Percentiles rank a stretch among this genome's conserved stretches.
phyloP scores from a whole-genome alignment of 2,797 vertebrate genomes.

The Glyptemys insculpta region DNA sequence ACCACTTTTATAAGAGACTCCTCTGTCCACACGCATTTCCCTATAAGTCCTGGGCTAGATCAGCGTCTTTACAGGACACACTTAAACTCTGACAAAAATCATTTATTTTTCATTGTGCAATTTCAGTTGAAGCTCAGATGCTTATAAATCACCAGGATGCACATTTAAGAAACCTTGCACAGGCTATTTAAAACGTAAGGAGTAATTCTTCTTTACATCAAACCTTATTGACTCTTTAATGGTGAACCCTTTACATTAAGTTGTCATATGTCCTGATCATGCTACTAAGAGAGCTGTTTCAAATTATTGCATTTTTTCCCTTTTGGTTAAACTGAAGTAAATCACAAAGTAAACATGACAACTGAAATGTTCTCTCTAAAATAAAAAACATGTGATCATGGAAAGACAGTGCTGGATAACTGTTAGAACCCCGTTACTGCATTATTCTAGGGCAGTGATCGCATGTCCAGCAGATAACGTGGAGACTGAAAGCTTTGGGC shows the following conservation, averaged over 20 bases:
- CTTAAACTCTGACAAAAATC: not conserved
- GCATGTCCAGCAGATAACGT: not conserved
- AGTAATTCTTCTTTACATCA: slow-evolving; percentile 4
- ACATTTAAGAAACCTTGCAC: slow-evolving; percentile 41
- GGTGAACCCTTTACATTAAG: slow-evolving; percentile 12
- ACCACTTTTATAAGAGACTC: not conserved
- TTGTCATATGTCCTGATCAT: slow-evolving; percentile 54
- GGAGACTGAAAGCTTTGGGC: not conserved
- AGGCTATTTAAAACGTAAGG: slow-evolving; percentile 25
- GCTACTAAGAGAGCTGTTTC: slow-evolving; percentile 68
- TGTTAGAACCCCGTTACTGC: slow-evolving; percentile 30
- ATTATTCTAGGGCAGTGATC: not conserved
- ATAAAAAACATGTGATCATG: slow-evolving; percentile 60
- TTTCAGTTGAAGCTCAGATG: slow-evolving; percentile 18
- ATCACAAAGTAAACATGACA: slow-evolving; percentile 71
- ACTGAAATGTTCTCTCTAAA: slow-evolving; percentile 55
- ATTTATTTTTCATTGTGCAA: not conserved
- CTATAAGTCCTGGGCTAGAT: fast-evolving
- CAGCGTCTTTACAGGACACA: fast-evolving
- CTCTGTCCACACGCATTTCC: not conserved
- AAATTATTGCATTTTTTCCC: slow-evolving; percentile 20
- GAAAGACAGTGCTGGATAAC: slow-evolving; percentile 35
- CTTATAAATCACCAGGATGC: slow-evolving; percentile 69
- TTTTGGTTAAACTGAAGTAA: slow-evolving; percentile 67
- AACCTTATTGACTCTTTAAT: not conserved